Evolutionary conservation across 2,888 invertebrate species (phyloP), one percentile per base, ranked within the genome.

Genomic region (Cephus pygmeus): DNA sequence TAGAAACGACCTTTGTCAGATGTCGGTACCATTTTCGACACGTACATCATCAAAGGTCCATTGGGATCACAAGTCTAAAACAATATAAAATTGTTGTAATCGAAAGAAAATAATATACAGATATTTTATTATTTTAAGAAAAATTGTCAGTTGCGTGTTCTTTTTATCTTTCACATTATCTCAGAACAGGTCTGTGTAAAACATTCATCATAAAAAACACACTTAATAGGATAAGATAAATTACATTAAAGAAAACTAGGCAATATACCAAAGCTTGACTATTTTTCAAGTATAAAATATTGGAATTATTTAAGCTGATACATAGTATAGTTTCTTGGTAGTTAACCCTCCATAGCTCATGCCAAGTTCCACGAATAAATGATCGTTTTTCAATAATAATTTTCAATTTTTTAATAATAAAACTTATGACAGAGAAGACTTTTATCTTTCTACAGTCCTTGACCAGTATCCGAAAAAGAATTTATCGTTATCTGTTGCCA

Each of bases 1-100:
- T 99, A 99, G 96, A 99, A 99, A 91, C 99, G 97, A 82, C 99
- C 99, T 94, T 99, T 99, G 93, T 99, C 99, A 23, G 98, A 96
- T 30, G 99, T 99, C 85, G 99, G 99, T 92, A 99, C 99, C 99
- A 99, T 99, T 93, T 99, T 99, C 75, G 98, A 98, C 85, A 99
- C 95, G 95, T 99, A 99, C 99, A 99, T 99, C 99, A 99, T 99
- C 79, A 99, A 94, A 30, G 99, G 99, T 73, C 97, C 99, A 86
- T 98, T 96, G 23, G 99, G 96, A 92, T 99, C 98, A 91, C 99
- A 99, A 90, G 91, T 96, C 95, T 97, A 85, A 11, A 90, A 88
- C 79, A 79, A 69, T 15, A 81, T 69, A 74, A 78, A 75, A 81
- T 76, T 40, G 34, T 73, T 4, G 40, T 23, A 34, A 56, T n/a